Percentiles rank a stretch among this genome's conserved stretches.
Conservation (phyloP, 2,888 invertebrate species). For the Watsonalla binaria region DNA sequence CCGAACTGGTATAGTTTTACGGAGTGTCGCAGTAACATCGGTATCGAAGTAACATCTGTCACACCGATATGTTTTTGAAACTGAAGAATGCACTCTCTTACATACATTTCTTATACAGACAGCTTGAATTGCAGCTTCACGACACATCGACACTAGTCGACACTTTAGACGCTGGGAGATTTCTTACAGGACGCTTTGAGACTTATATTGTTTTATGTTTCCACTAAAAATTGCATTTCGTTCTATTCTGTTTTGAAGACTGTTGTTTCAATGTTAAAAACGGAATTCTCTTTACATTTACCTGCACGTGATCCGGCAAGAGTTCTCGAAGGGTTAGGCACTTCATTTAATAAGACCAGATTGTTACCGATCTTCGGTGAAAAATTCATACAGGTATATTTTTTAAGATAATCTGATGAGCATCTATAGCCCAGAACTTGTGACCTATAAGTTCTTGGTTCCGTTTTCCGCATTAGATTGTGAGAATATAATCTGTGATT, state of each 20-base stretch:
- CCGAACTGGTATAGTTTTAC: constrained; percentile 42
- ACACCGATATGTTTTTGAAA: constrained; percentile 54
- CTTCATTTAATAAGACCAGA: no score
- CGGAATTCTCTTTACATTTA: no score
- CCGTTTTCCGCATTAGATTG: no score
- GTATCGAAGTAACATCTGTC: constrained; percentile 53
- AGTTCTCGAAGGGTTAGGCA: no score
- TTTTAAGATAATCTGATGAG: no score
- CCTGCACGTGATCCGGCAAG: no score
- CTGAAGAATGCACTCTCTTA: constrained; percentile 29
- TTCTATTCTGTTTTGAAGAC: not conserved
- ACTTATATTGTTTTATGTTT: constrained; percentile 14
- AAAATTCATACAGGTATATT: no score
- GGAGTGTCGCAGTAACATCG: constrained; percentile 47
- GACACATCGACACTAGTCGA: constrained; percentile 24
- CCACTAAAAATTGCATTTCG: not conserved
- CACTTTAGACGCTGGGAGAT: constrained; percentile 24
- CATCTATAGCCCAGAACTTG: no score
- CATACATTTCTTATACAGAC: constrained; percentile 8
- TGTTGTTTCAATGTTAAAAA: no score
- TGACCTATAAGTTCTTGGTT: no score
- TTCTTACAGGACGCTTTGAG: constrained; percentile 13
- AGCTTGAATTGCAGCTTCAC: constrained; percentile 25
- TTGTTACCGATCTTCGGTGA: no score
- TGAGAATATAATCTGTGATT: no score